Conservation (phyloP, 2,888 invertebrate genomes). For the Pollenia labialis region DNA sequence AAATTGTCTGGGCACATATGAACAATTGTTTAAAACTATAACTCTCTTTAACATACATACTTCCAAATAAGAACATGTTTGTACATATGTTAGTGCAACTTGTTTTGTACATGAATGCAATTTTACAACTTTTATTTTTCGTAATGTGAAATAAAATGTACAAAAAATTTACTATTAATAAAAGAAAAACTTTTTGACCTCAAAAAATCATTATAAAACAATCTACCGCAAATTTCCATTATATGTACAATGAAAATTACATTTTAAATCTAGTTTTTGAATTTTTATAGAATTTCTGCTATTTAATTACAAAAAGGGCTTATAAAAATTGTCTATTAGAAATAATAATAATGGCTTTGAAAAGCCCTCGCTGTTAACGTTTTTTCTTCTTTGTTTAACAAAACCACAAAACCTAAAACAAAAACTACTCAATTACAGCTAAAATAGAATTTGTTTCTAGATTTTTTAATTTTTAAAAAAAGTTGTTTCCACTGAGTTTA, state of each 20-base stretch:
- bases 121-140: not conserved
- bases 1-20: not conserved
- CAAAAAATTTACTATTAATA: not conserved
- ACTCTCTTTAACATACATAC: constrained; percentile 7
- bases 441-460: constrained; percentile 2
- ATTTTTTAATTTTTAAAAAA: constrained; percentile 15
- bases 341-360: constrained; percentile 23
- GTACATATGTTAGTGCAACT: not conserved
- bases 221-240: constrained; percentile 38
- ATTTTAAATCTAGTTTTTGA: not conserved
- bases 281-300: constrained; percentile 23
- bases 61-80: not conserved
- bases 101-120: constrained; percentile 1
- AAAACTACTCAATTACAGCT: constrained; percentile 15
- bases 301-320: constrained; percentile 39
- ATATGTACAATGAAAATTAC: constrained; percentile 16
- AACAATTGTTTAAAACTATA: constrained; percentile 35
- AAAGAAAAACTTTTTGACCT: constrained; percentile 5
- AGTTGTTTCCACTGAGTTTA: not conserved
- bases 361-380: not conserved
- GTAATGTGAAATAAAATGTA: not conserved
- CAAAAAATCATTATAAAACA: constrained; percentile 13
- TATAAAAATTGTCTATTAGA: not conserved
- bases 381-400: not conserved
- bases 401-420: constrained; percentile 51